Evolutionary conservation across 2,888 invertebrate species (phyloP).

Genomic region (Malachius bipustulatus): DNA sequence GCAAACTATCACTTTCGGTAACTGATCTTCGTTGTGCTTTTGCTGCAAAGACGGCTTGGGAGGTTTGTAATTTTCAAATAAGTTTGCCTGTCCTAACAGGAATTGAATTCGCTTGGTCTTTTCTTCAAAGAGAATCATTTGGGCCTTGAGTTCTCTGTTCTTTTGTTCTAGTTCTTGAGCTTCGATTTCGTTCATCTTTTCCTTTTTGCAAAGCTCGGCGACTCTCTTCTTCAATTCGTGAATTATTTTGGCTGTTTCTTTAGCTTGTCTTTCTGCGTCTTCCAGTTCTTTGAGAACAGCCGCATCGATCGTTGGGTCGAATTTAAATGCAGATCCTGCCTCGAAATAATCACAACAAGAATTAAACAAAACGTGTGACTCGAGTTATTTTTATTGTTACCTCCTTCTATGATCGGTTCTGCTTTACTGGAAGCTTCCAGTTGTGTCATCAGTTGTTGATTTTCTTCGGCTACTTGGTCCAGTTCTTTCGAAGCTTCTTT

Average conservation of each 20-base stretch:
- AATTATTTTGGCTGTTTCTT: slow-evolving; percentile 38
- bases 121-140: slow-evolving; percentile 49
- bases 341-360: too few species aligned
- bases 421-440: too few species aligned
- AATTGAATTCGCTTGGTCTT: slow-evolving; percentile 47
- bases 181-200: slow-evolving; percentile 45
- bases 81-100: slow-evolving; percentile 38
- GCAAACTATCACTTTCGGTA: slow-evolving; percentile 44
- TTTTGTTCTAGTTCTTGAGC: slow-evolving; percentile 44
- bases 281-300: slow-evolving; percentile 37
- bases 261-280: slow-evolving; percentile 38
- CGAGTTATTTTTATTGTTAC: too few species aligned
- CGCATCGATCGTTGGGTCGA: slow-evolving; percentile 21
- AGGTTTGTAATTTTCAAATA: slow-evolving; percentile 31
- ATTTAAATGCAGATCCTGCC: neutral
- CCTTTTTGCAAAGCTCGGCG: slow-evolving; percentile 40
- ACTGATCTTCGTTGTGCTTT: slow-evolving; percentile 27
- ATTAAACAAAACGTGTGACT: neutral
- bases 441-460: slow-evolving; percentile 23
- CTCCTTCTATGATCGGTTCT: neutral
- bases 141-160: slow-evolving; percentile 45
- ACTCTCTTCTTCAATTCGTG: slow-evolving; percentile 35
- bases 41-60: slow-evolving; percentile 21
- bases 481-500: slow-evolving; percentile 26
- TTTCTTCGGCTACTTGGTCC: slow-evolving; percentile 28